phyloP scores from a whole-genome alignment of 1,140 invertebrate genomes.

The Procambarus clarkii region DNA sequence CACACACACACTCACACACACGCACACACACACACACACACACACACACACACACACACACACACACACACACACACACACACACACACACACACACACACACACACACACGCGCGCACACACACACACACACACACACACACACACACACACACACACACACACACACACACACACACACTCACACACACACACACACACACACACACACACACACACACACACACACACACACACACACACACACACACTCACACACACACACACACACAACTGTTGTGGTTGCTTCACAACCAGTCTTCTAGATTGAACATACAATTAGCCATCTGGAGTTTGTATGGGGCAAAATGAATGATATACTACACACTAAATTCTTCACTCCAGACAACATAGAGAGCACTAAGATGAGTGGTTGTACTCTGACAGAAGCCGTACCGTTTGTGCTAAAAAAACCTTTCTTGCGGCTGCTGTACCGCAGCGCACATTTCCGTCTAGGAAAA shows the following conservation, averaged over 20 bases:
- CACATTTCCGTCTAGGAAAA: no score
- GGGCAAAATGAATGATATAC: no score
- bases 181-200: neutral
- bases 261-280: no score
- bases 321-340: no score
- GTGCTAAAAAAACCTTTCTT: no score
- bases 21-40: neutral
- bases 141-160: neutral
- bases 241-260: neutral
- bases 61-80: neutral
- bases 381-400: no score
- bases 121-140: neutral
- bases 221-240: neutral
- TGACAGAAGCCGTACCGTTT: no score
- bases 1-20: conserved; percentile 11
- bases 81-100: neutral
- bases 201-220: neutral
- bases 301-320: no score
- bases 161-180: neutral
- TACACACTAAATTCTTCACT: no score
- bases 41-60: neutral
- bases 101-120: neutral
- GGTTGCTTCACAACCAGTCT: no score
- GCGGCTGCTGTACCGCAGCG: no score
- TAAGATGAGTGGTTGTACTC: no score